phyloP scores from a whole-genome alignment of 2,888 invertebrate species.

The Crossocerus cetratus region DNA sequence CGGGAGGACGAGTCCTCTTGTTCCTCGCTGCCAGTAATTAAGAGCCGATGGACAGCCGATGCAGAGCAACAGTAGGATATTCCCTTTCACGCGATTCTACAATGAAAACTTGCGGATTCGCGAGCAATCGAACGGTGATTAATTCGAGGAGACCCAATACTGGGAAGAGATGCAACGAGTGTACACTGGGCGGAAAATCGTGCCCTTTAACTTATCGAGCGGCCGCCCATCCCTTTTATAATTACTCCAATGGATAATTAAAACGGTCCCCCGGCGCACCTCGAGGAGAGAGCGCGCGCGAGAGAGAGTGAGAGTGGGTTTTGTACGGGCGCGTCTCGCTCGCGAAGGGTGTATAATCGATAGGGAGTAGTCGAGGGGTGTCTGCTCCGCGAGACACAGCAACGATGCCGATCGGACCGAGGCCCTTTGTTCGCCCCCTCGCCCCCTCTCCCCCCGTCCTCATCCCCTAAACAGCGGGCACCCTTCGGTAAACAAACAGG shows the following conservation, averaged over 20 bases:
- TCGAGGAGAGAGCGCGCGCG: conserved; percentile 24
- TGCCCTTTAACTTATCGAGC: conserved; percentile 57
- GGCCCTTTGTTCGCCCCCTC: conserved; percentile 32
- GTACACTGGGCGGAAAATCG: conserved; percentile 6
- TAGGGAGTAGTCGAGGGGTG: conserved; percentile 67
- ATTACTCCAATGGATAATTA: conserved; percentile 67
- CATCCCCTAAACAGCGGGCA: conserved; percentile 51
- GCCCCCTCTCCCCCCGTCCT: conserved; percentile 17
- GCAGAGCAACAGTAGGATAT: conserved; percentile 20
- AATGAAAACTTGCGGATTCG: conserved; percentile 18
- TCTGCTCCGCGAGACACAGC: conserved; percentile 67
- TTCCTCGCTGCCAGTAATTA: conserved; percentile 14
- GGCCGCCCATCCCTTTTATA: conserved; percentile 49
- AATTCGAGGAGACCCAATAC: not conserved
- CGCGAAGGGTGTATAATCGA: conserved; percentile 71
- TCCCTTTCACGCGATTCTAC: conserved; percentile 14
- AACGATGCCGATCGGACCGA: conserved; percentile 43
- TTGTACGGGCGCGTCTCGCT: conserved; percentile 32
- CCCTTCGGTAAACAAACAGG: conserved; percentile 50
- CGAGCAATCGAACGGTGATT: conserved; percentile 3
- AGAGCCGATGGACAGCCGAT: not conserved
- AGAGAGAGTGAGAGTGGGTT: too few relatives aligned
- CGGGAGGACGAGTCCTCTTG: conserved; percentile 12
- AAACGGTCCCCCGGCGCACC: conserved; percentile 62
- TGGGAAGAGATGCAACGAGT: not conserved